Evolutionary conservation across 2,888 invertebrate genomes (phyloP).

Genomic region (Ochlodes sylvanus): DNA sequence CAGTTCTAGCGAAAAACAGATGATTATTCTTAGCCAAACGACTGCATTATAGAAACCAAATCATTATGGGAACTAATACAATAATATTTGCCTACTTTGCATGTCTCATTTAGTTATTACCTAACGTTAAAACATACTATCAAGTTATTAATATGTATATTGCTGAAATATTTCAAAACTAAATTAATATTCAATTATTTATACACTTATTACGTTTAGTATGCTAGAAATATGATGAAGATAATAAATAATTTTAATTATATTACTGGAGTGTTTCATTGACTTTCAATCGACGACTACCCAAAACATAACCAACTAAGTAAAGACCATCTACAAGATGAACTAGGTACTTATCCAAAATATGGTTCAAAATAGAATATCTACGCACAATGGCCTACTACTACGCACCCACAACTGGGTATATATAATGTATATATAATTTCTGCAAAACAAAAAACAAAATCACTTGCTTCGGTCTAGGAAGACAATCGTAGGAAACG

Average conservation of each 20-base stretch:
- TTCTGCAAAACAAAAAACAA: too few relatives aligned
- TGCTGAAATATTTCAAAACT: conserved; percentile 83
- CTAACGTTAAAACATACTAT: conserved; percentile 68
- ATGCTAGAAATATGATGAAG: conserved; percentile 86
- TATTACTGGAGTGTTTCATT: conserved; percentile 79
- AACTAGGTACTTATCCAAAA: too few relatives aligned
- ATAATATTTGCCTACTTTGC: conserved; percentile 82
- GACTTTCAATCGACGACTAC: conserved; percentile 19
- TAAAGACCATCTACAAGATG: too few relatives aligned
- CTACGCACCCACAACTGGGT: too few relatives aligned
- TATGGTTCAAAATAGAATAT: too few relatives aligned
- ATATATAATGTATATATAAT: too few relatives aligned
- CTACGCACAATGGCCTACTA: too few relatives aligned
- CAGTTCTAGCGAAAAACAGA: conserved; percentile 49
- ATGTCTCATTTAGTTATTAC: conserved; percentile 66
- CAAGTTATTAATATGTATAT: conserved; percentile 80
- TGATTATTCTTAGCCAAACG: conserved; percentile 56
- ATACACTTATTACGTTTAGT: conserved; percentile 86
- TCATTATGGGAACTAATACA: conserved; percentile 75
- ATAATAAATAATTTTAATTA: conserved; percentile 87
- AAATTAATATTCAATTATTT: conserved; percentile 85
- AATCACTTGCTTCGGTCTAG: too few relatives aligned
- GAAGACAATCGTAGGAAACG: too few relatives aligned
- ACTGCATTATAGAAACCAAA: conserved; percentile 63
- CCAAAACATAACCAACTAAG: not conserved